Evolutionary conservation across 2,888 invertebrate genomes (phyloP).

Genomic region (Aplocera efformata): DNA sequence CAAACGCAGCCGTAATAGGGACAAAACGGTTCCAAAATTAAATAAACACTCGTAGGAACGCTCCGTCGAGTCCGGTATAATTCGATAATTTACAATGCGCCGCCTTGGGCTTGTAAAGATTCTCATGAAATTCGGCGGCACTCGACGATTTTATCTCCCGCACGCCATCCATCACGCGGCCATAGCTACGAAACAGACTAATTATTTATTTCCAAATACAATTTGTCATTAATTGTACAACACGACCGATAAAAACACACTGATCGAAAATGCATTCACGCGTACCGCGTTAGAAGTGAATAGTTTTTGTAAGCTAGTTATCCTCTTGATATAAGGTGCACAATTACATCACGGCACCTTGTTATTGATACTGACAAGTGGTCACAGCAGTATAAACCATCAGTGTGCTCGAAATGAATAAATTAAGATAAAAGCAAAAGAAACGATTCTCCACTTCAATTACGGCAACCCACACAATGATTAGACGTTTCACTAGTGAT

Average conservation of each 20-base stretch:
- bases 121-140: constrained; percentile 72
- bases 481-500: constrained; percentile 70
- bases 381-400: constrained; percentile 75
- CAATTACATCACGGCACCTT: constrained; percentile 52
- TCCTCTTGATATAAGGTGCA: constrained; percentile 42
- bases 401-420: constrained; percentile 65
- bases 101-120: constrained; percentile 63
- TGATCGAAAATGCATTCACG: constrained; percentile 30
- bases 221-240: constrained; percentile 58
- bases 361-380: constrained; percentile 73
- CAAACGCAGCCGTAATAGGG: constrained; percentile 55
- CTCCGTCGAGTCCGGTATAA: constrained; percentile 59
- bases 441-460: constrained; percentile 69
- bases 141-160: constrained; percentile 60
- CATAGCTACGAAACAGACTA: constrained; percentile 65
- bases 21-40: constrained; percentile 69
- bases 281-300: constrained; percentile 24
- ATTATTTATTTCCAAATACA: constrained; percentile 57
- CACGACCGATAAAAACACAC: constrained; percentile 37
- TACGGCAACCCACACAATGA: constrained; percentile 75
- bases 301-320: constrained; percentile 22
- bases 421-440: constrained; percentile 75
- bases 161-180: constrained; percentile 69
- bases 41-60: constrained; percentile 70
- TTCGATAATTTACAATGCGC: constrained; percentile 70